Percentiles rank a stretch among this genome's conserved stretches.
These are phyloP conservation scores for Listronotus bonariensis DNA, from an alignment of 1,140 invertebrate species.

Conservation along the genomic window DNA sequence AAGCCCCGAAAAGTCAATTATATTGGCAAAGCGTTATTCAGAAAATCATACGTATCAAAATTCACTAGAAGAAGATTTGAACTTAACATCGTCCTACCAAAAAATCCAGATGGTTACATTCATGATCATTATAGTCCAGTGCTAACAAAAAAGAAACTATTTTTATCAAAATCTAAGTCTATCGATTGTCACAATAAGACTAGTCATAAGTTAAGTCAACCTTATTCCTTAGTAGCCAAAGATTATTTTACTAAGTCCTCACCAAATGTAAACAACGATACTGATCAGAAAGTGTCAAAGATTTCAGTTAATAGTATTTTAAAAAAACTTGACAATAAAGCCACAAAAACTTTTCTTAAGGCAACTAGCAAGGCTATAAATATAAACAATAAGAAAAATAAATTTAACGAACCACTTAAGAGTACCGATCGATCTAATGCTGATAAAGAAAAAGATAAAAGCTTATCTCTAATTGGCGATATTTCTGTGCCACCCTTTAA, in stretches of 20 bases:
- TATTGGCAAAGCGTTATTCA: conserved; percentile 35
- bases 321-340: conserved; percentile 36
- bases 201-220: neutral
- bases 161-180: conserved; percentile 25
- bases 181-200: conserved; percentile 8
- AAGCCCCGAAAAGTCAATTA: conserved; percentile 38
- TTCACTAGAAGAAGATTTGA: conserved; percentile 15
- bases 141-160: conserved; percentile 8
- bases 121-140: conserved; percentile 49
- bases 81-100: neutral
- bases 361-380: conserved; percentile 5
- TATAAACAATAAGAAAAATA: conserved; percentile 9
- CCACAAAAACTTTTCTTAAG: conserved; percentile 21
- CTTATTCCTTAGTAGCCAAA: neutral
- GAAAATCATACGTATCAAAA: conserved; percentile 21
- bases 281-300: conserved; percentile 15
- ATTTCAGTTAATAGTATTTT: conserved; percentile 12
- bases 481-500: conserved; percentile 3
- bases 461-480: conserved; percentile 14
- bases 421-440: conserved; percentile 5
- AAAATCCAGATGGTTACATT: conserved; percentile 40
- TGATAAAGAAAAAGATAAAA: conserved; percentile 19
- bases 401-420: conserved; percentile 1
- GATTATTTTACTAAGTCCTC: conserved; percentile 18
- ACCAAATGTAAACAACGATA: conserved; percentile 18